Evolutionary conservation across 23 tunicate genomes (phyloP).

Genomic region (Styela plicata): DNA sequence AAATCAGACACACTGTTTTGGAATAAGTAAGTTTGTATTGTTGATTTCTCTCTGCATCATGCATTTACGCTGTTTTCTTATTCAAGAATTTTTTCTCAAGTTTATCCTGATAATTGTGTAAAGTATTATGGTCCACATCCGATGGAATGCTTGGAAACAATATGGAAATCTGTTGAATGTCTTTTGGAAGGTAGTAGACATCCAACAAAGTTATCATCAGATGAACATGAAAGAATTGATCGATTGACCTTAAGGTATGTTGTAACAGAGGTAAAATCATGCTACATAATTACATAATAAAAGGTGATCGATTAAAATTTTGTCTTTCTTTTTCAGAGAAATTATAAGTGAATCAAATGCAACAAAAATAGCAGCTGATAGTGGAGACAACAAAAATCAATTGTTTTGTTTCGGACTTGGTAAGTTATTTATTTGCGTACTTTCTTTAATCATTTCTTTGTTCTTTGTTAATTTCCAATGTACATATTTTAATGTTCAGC

Average conservation of each 20-base stretch:
- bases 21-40: conserved; percentile 9
- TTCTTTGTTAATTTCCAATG: not conserved
- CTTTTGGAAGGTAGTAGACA: not conserved
- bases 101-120: conserved; percentile 27
- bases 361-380: too few relatives aligned
- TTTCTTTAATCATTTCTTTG: too few relatives aligned
- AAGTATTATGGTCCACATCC: conserved; percentile 28
- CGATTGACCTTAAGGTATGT: not conserved
- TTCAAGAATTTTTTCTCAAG: too few relatives aligned
- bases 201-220: conserved; percentile 17
- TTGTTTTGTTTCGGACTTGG: too few relatives aligned
- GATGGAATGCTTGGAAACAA: conserved; percentile 13
- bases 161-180: conserved; percentile 11
- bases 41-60: too few relatives aligned
- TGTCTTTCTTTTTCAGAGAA: too few relatives aligned
- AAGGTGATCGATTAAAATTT: not conserved
- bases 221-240: not conserved
- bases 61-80: too few relatives aligned
- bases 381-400: too few relatives aligned
- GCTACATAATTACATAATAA: too few relatives aligned
- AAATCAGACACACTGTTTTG: conserved; percentile 5
- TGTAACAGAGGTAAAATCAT: too few relatives aligned
- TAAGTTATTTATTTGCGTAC: too few relatives aligned
- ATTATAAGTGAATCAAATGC: too few relatives aligned
- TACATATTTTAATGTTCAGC: not conserved